phyloP scores from a whole-genome alignment of 1,140 invertebrate species.

The Drosophila gunungcola region DNA sequence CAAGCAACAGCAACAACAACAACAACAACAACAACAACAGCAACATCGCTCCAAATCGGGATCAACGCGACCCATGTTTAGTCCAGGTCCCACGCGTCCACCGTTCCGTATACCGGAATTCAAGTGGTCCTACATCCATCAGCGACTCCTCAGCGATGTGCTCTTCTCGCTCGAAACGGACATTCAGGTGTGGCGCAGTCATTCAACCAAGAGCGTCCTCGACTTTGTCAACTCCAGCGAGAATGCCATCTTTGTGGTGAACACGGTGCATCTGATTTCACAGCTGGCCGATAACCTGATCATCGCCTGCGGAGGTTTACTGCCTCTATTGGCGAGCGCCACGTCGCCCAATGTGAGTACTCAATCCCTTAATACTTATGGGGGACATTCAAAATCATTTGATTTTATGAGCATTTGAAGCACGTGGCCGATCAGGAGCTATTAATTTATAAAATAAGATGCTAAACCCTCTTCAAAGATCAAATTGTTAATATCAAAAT shows the following conservation, averaged over 20 bases:
- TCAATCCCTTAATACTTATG: too few species aligned
- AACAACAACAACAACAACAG: slow-evolving; percentile 19
- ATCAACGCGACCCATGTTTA: slow-evolving; percentile 94
- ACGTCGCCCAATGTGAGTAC: slow-evolving; percentile 98
- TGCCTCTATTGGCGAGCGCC: slow-evolving; percentile 98
- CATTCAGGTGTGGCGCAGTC: slow-evolving; percentile 95
- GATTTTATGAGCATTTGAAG: too few species aligned
- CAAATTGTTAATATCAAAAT: too few species aligned
- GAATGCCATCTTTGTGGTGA: slow-evolving; percentile 99
- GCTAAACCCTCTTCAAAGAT: too few species aligned
- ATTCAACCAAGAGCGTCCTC: slow-evolving; percentile 97
- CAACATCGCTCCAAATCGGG: slow-evolving; percentile 86
- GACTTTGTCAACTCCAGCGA: slow-evolving; percentile 99
- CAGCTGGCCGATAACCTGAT: slow-evolving; percentile 99
- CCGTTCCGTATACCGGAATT: slow-evolving; percentile 99
- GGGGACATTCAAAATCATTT: too few species aligned
- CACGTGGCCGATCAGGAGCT: too few species aligned
- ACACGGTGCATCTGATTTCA: slow-evolving; percentile 99
- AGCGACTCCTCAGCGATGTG: slow-evolving; percentile 97
- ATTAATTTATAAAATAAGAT: too few species aligned
- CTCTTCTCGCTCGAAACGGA: slow-evolving; percentile 98
- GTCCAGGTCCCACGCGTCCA: slow-evolving; percentile 96
- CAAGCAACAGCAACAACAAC: slow-evolving; percentile 83
- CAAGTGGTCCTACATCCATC: slow-evolving; percentile 99
- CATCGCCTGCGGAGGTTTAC: slow-evolving; percentile 98